Evolutionary conservation across 2,888 invertebrate genomes (phyloP).

Genomic region (Cactoblastis cactorum): DNA sequence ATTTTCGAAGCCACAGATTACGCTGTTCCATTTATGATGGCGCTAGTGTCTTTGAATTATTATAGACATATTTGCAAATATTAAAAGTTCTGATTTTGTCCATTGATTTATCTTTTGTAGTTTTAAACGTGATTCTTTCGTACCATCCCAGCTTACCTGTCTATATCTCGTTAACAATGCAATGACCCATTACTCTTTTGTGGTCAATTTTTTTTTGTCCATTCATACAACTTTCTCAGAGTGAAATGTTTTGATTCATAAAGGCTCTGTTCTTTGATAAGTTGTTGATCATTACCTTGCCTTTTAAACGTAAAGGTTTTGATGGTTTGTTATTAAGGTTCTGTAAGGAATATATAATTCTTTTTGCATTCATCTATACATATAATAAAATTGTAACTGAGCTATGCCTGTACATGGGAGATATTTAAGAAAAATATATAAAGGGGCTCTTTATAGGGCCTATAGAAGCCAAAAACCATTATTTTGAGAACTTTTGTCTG

Average conservation of each 20-base stretch:
- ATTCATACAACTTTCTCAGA: constrained; percentile 9
- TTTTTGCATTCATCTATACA: too few species aligned
- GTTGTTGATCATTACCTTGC: constrained; percentile 12
- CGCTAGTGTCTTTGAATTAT: neutral
- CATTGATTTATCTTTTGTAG: neutral
- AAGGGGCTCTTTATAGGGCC: too few species aligned
- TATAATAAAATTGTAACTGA: too few species aligned
- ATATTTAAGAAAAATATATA: too few species aligned
- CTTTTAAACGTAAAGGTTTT: too few species aligned
- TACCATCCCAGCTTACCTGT: constrained; percentile 39
- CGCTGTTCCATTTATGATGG: neutral
- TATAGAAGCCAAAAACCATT: too few species aligned
- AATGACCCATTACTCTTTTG: constrained; percentile 25
- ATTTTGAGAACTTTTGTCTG: too few species aligned
- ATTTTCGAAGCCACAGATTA: constrained; percentile 17
- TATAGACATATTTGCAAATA: neutral
- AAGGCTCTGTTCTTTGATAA: constrained; percentile 1
- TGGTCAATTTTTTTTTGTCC: constrained; percentile 12
- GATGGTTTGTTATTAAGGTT: too few species aligned
- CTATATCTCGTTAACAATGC: constrained; percentile 24
- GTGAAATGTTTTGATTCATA: constrained; percentile 4
- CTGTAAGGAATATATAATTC: too few species aligned
- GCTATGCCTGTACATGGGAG: too few species aligned
- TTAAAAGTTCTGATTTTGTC: neutral
- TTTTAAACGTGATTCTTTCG: constrained; percentile 45